Evolutionary conservation across 2,113 vertebrate species (phyloP).

Genomic region (Craseonycteris thonglongyai): DNA sequence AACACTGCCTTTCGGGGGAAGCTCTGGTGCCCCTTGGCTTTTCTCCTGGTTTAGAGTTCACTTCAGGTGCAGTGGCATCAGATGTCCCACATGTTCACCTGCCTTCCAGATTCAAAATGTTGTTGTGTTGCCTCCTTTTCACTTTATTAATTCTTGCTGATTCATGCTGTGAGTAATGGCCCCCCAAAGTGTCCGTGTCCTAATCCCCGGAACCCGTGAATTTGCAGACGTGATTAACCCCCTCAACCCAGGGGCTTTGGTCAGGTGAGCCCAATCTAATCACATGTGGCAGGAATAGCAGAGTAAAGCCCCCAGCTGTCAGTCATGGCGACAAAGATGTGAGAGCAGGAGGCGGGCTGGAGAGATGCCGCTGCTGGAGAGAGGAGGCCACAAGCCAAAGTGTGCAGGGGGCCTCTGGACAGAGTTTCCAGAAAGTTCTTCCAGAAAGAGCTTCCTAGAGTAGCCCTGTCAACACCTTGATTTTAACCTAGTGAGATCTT

Average conservation of each 20-base stretch:
- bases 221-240: neutral
- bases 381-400: too few species aligned
- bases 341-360: neutral
- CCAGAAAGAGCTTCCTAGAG: neutral
- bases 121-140: neutral
- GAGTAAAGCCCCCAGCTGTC: neutral
- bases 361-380: neutral
- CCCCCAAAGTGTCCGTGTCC: neutral
- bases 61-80: accelerated
- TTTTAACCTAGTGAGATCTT: neutral
- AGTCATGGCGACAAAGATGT: neutral
- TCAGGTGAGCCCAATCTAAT: neutral
- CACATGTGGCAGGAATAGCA: neutral
- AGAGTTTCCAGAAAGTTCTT: neutral
- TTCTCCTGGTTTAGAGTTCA: neutral
- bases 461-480: neutral
- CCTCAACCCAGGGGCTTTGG: too few species aligned
- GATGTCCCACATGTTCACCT: accelerated
- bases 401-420: neutral
- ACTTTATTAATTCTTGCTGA: neutral
- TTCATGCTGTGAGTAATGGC: neutral
- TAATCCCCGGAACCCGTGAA: neutral
- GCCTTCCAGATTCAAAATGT: neutral
- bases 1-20: neutral
- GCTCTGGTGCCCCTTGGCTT: neutral